phyloP scores from a whole-genome alignment of 1,140 invertebrate genomes.

The Polyergus mexicanus region DNA sequence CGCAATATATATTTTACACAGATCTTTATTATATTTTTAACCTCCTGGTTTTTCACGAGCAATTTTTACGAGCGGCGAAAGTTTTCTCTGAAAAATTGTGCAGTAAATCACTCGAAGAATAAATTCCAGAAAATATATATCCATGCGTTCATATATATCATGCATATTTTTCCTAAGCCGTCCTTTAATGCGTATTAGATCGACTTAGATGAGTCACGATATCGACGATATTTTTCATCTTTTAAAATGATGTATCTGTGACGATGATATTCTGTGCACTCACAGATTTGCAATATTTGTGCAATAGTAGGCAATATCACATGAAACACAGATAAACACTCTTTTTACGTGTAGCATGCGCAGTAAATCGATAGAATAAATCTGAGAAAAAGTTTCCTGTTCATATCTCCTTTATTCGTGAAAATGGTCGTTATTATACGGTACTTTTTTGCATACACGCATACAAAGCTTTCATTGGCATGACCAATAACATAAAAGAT shows the following conservation, averaged over 20 bases:
- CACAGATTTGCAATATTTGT: too few relatives aligned
- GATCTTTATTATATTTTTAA: not conserved
- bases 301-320: too few relatives aligned
- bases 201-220: not conserved
- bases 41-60: not conserved
- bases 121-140: not conserved
- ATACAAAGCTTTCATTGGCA: not conserved
- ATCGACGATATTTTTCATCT: not conserved
- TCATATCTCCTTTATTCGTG: not conserved
- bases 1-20: not conserved
- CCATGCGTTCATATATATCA: not conserved
- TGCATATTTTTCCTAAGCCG: not conserved
- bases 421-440: slow-evolving; percentile 9
- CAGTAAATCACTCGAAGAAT: not conserved
- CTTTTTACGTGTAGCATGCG: not conserved
- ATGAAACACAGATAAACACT: slow-evolving; percentile 5
- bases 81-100: not conserved
- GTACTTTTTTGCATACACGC: not conserved
- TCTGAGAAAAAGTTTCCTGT: slow-evolving; percentile 12
- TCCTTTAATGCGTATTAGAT: not conserved
- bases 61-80: not conserved
- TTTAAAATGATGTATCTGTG: not conserved
- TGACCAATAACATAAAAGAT: slow-evolving; percentile 1
- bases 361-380: slow-evolving; percentile 17
- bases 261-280: not conserved